Conservation (phyloP, 2,113 vertebrate genomes). For the Vombatus ursinus region DNA sequence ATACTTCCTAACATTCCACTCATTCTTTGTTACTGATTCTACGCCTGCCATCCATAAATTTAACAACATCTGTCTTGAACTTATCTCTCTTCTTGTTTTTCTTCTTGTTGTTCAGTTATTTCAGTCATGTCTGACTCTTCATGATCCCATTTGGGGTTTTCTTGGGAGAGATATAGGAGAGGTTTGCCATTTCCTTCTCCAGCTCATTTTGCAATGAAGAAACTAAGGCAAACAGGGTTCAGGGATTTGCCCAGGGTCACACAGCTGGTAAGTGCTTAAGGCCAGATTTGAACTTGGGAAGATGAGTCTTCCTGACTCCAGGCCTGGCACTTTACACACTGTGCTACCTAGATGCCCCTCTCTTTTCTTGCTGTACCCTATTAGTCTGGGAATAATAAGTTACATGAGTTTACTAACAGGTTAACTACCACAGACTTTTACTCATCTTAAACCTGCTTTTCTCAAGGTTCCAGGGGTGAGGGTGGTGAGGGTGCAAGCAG, state of each 20-base stretch:
- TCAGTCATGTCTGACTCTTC: too few relatives aligned
- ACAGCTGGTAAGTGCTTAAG: neutral
- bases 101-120: too few relatives aligned
- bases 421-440: neutral
- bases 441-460: neutral
- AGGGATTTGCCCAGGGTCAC: neutral
- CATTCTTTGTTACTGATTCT: neutral
- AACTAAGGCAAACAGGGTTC: neutral
- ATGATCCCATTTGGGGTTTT: too few relatives aligned
- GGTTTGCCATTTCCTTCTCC: neutral
- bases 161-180: neutral
- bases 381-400: neutral
- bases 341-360: too few relatives aligned
- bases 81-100: neutral
- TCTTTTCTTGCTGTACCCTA: neutral
- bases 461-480: neutral
- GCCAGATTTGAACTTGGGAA: neutral
- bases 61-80: neutral
- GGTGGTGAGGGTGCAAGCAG: neutral
- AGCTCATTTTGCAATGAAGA: neutral
- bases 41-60: neutral
- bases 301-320: neutral
- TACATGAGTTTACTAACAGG: neutral
- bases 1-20: neutral
- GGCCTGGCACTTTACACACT: too few relatives aligned